These are phyloP conservation scores for Poliocrania exsul DNA, from an alignment of 2,797 vertebrate genomes.

Conservation along the genomic window DNA sequence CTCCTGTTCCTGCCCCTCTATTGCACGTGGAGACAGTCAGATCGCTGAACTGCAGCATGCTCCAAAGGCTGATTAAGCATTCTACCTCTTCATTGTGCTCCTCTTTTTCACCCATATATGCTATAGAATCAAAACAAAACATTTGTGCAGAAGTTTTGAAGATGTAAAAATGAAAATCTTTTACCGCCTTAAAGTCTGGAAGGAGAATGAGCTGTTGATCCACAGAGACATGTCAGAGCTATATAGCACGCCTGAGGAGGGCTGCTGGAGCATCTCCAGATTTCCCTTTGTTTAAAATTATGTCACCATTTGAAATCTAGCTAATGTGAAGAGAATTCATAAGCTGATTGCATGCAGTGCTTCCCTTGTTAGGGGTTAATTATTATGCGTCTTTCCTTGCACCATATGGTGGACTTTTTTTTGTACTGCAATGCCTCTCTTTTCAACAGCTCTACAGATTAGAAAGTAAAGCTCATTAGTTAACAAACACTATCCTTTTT, in stretches of 20 bases:
- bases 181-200: background rate
- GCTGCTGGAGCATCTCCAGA: background rate
- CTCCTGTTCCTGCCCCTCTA: background rate
- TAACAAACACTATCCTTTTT: background rate
- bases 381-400: conserved; percentile 13
- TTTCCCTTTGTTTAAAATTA: conserved; percentile 35
- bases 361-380: conserved; percentile 58
- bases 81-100: background rate
- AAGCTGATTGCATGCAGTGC: background rate
- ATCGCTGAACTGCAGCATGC: background rate
- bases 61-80: background rate
- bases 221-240: background rate
- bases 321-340: conserved; percentile 33
- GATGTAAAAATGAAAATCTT: background rate
- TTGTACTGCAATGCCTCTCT: conserved; percentile 32
- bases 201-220: background rate
- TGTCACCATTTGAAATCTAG: conserved; percentile 17
- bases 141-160: background rate
- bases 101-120: background rate
- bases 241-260: background rate
- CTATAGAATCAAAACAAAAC: background rate
- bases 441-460: conserved; percentile 30
- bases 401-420: conserved; percentile 47
- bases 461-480: conserved; percentile 42
- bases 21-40: background rate